phyloP scores from a whole-genome alignment of 2,888 invertebrate species.

The Acholoe squamosa region DNA sequence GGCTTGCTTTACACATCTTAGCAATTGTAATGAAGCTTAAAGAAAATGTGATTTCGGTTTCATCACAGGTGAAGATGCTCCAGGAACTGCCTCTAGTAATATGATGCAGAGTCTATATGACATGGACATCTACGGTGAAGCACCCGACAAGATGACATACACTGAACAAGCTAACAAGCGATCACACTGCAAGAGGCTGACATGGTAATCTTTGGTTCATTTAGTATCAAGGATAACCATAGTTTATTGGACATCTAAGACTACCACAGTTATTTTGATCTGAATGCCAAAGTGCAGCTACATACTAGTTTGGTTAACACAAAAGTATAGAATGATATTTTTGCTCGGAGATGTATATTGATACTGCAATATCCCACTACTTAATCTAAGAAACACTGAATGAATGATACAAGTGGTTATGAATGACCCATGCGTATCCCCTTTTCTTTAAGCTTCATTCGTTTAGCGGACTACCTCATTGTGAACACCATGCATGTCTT shows the following conservation, averaged over 20 bases:
- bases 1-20: too few species aligned
- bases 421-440: too few species aligned
- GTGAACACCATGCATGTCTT: constrained; percentile 84
- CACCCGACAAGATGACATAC: constrained; percentile 89
- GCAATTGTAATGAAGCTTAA: too few species aligned
- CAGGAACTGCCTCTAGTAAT: constrained; percentile 82
- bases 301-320: neutral
- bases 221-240: constrained; percentile 5
- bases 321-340: neutral
- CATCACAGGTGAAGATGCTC: constrained; percentile 70
- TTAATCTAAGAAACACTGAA: too few species aligned
- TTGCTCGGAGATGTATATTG: too few species aligned
- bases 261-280: too few species aligned
- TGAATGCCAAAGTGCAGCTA: neutral
- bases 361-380: too few species aligned
- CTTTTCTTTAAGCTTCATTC: constrained; percentile 81
- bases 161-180: constrained; percentile 93
- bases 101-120: constrained; percentile 83
- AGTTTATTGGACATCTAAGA: too few species aligned
- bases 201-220: constrained; percentile 86
- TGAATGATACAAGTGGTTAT: too few species aligned
- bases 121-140: constrained; percentile 83
- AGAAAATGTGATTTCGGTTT: neutral
- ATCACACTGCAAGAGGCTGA: constrained; percentile 90
- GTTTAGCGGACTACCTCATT: constrained; percentile 83